Conservation (phyloP, 1,140 invertebrate genomes). For the Drosophila biarmipes region DNA sequence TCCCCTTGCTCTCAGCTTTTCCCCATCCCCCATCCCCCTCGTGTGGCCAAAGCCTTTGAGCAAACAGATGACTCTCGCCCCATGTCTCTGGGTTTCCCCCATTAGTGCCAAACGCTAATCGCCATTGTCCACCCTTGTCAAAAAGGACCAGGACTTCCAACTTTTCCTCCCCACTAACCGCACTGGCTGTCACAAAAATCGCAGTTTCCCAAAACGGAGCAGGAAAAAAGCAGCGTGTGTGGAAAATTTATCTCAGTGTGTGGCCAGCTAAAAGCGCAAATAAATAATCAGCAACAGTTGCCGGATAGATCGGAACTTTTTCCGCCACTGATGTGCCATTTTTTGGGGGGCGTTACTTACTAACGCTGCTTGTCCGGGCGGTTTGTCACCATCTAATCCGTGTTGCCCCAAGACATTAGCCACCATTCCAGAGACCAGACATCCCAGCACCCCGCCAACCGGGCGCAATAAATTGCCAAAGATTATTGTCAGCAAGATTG, state of each 20-base stretch:
- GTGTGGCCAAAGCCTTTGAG: slow-evolving; percentile 58
- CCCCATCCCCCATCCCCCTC: neutral
- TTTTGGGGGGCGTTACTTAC: slow-evolving; percentile 41
- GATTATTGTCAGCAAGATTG: slow-evolving; percentile 74
- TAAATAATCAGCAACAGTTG: slow-evolving; percentile 83
- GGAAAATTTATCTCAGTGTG: slow-evolving; percentile 49
- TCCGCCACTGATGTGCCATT: slow-evolving; percentile 17
- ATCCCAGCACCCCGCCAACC: neutral
- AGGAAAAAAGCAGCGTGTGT: slow-evolving; percentile 21
- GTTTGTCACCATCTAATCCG: slow-evolving; percentile 70
- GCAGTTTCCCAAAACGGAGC: neutral
- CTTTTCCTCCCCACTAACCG: slow-evolving; percentile 6
- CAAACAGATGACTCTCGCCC: slow-evolving; percentile 68
- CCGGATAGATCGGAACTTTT: slow-evolving; percentile 76
- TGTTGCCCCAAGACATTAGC: slow-evolving; percentile 69
- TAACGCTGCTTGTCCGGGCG: slow-evolving; percentile 39
- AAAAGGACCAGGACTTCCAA: slow-evolving; percentile 43
- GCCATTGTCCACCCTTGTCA: slow-evolving; percentile 82
- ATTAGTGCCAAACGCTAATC: slow-evolving; percentile 79
- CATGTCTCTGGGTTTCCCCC: slow-evolving; percentile 29
- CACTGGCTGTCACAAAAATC: slow-evolving; percentile 52
- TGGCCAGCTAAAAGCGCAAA: slow-evolving; percentile 73
- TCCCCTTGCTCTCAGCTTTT: neutral
- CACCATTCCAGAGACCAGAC: slow-evolving; percentile 19
- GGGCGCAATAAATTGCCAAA: slow-evolving; percentile 73